Percentiles rank a stretch among this genome's conserved stretches.
These are phyloP conservation scores for Cosmia trapezina DNA, from an alignment of 2,888 invertebrate genomes.

Conservation along the genomic window DNA sequence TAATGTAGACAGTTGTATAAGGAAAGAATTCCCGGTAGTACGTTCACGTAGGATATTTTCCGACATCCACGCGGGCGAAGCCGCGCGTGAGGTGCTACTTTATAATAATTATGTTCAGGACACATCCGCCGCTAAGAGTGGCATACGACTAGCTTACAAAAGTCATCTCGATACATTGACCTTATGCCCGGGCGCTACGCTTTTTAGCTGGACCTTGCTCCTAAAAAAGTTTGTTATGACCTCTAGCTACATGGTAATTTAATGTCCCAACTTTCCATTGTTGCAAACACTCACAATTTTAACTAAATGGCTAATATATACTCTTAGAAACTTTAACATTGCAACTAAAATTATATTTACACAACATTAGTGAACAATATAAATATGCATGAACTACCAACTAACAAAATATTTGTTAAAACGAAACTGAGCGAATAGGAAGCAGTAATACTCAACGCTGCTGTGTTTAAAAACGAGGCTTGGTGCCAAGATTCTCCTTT, in stretches of 20 bases:
- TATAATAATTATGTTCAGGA: no score
- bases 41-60: no score
- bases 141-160: no score
- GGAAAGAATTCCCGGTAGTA: no score
- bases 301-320: not conserved
- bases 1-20: no score
- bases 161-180: not conserved
- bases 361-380: constrained; percentile 3
- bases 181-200: no score
- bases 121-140: no score
- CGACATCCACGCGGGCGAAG: no score
- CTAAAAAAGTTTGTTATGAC: not conserved
- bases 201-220: not conserved
- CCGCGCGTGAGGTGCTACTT: no score
- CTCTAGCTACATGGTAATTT: no score
- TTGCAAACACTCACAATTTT: not conserved
- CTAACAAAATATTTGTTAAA: constrained; percentile 24
- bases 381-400: not conserved
- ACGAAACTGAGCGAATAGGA: constrained; percentile 1
- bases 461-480: not conserved
- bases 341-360: constrained; percentile 7
- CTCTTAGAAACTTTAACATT: constrained; percentile 10
- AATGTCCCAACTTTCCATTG: not conserved
- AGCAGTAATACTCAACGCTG: not conserved
- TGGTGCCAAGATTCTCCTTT: constrained; percentile 5